Conservation (phyloP, 2,888 invertebrate genomes). For the Ctenicera cuprea region DNA sequence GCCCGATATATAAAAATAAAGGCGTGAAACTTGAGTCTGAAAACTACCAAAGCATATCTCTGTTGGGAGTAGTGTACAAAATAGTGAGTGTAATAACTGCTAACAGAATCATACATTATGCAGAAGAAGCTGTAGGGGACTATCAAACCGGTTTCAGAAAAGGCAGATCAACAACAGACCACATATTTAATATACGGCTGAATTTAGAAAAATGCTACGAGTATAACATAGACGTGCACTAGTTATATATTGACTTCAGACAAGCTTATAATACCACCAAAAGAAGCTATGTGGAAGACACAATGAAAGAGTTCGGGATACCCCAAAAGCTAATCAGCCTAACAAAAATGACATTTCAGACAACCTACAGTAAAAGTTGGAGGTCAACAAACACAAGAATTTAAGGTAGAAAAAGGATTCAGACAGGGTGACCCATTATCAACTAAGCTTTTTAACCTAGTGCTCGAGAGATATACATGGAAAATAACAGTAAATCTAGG, state of each 20-base stretch:
- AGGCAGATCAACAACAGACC: neutral
- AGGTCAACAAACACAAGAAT: constrained; percentile 6
- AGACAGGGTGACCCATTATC: constrained; percentile 4
- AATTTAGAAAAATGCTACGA: neutral
- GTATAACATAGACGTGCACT: neutral
- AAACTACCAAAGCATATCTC: neutral
- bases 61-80: constrained; percentile 4
- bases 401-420: neutral
- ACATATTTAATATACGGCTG: neutral
- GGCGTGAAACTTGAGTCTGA: neutral
- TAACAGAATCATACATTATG: neutral
- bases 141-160: neutral
- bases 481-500: neutral
- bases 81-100: neutral
- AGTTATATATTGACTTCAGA: too few relatives aligned
- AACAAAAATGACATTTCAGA: neutral
- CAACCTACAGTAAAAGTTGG: neutral
- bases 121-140: neutral
- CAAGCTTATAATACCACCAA: neutral
- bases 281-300: neutral
- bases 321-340: neutral
- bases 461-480: neutral
- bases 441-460: neutral
- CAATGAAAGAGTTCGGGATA: neutral
- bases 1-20: constrained; percentile 7